Evolutionary conservation across 1,140 invertebrate species (phyloP).

Genomic region (Rhyacophila brunnea): DNA sequence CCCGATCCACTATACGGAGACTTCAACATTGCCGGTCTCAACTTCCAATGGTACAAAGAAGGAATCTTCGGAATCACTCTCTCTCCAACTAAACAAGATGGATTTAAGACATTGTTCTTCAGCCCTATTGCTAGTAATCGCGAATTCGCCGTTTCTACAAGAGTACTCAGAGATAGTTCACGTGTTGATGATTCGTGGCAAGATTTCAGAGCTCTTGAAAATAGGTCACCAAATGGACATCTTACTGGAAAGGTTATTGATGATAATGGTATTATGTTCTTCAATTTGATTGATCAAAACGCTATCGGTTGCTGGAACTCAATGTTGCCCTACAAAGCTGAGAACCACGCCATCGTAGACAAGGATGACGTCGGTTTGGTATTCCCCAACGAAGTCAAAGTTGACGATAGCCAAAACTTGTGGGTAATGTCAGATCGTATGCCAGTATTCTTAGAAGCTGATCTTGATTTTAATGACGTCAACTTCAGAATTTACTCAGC

Average conservation of each 20-base stretch:
- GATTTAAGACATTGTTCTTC: constrained; percentile 71
- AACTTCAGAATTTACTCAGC: constrained; percentile 76
- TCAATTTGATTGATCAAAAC: constrained; percentile 76
- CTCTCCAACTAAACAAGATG: constrained; percentile 62
- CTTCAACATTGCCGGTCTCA: constrained; percentile 74
- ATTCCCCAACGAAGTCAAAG: constrained; percentile 77
- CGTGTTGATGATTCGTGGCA: constrained; percentile 67
- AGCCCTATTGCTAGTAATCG: constrained; percentile 72
- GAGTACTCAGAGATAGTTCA: constrained; percentile 65
- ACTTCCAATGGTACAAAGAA: constrained; percentile 80
- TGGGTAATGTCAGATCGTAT: constrained; percentile 82
- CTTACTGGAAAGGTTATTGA: constrained; percentile 72
- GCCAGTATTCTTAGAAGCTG: constrained; percentile 71
- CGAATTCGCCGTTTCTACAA: constrained; percentile 75
- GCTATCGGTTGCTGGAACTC: constrained; percentile 80
- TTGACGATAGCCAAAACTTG: constrained; percentile 61
- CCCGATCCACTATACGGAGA: constrained; percentile 76
- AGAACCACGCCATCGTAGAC: constrained; percentile 70
- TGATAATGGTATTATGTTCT: constrained; percentile 70
- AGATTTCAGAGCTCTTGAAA: constrained; percentile 68
- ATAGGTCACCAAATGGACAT: constrained; percentile 65
- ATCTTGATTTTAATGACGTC: constrained; percentile 71
- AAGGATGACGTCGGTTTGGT: constrained; percentile 72
- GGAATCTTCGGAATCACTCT: constrained; percentile 78
- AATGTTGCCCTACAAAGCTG: constrained; percentile 59